A percentile compares a stretch with the other conserved stretches of the same genome.
Conservation (phyloP, 2,888 invertebrate genomes). For the Thalpophila matura region DNA sequence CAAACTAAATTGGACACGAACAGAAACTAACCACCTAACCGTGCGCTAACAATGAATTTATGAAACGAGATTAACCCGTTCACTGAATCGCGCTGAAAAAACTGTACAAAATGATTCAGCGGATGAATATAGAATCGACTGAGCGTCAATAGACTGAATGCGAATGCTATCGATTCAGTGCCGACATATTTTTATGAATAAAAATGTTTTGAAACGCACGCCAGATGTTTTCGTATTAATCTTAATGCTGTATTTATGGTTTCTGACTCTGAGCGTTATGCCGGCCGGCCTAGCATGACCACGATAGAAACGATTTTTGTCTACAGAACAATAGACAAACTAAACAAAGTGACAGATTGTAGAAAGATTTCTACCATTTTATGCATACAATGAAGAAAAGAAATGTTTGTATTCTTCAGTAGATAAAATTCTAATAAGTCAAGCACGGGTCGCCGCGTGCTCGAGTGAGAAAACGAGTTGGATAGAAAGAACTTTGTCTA, state of each 20-base stretch:
- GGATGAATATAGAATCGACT: constrained; percentile 42
- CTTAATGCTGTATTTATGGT: background rate
- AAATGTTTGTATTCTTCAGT: too few species aligned
- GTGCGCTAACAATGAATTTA: constrained; percentile 50
- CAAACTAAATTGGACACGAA: constrained; percentile 45
- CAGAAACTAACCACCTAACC: constrained; percentile 37
- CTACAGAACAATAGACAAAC: too few species aligned
- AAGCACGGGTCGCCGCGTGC: too few species aligned
- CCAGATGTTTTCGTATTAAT: background rate
- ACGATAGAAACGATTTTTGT: too few species aligned
- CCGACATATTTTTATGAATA: constrained; percentile 21
- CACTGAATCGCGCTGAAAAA: constrained; percentile 50
- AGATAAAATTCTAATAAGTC: too few species aligned
- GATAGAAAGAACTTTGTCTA: too few species aligned
- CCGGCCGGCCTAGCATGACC: too few species aligned
- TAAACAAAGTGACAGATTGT: too few species aligned
- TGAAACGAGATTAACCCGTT: constrained; percentile 54
- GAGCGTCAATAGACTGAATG: constrained; percentile 43
- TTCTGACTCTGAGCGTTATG: too few species aligned
- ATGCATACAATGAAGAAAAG: too few species aligned
- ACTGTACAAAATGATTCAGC: constrained; percentile 35
- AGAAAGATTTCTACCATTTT: too few species aligned
- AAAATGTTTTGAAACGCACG: background rate
- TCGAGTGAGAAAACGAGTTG: too few species aligned
- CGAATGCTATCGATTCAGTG: constrained; percentile 26